Conservation (phyloP, 35 echinoderm and acorn worm species). For the Diadema setosum region DNA sequence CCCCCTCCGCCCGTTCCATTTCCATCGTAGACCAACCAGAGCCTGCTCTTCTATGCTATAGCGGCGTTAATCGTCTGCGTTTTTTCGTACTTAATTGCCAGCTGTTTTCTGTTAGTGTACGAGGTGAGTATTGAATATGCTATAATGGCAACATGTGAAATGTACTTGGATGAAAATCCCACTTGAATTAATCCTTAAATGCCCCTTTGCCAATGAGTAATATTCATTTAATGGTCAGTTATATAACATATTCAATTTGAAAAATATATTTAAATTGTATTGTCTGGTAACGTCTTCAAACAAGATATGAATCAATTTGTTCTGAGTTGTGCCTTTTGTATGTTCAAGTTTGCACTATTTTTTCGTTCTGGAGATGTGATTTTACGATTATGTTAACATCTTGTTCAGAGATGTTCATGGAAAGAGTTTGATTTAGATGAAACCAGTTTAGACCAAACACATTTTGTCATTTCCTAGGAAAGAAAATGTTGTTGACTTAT, state of each 20-base stretch:
- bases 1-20: not conserved
- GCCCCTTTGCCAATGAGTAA: not conserved
- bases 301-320: not conserved
- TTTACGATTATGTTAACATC: no score
- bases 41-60: conserved; percentile 72
- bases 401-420: no score
- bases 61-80: conserved; percentile 54
- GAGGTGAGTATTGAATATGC: conserved; percentile 60
- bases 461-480: no score
- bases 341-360: no score
- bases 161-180: no score
- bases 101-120: conserved; percentile 74
- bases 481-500: no score
- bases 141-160: not conserved
- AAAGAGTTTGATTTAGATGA: no score
- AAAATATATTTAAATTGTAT: not conserved
- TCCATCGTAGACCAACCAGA: conserved; percentile 66
- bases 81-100: conserved; percentile 72
- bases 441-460: no score
- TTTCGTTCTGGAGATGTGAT: no score
- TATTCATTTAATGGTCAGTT: not conserved
- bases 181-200: no score
- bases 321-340: no score
- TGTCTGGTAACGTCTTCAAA: not conserved
- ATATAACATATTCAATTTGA: not conserved